A percentile compares a stretch with the other conserved stretches of the same genome.
phyloP scores from a whole-genome alignment of 2,797 vertebrate species.

The Myripristis murdjan region DNA sequence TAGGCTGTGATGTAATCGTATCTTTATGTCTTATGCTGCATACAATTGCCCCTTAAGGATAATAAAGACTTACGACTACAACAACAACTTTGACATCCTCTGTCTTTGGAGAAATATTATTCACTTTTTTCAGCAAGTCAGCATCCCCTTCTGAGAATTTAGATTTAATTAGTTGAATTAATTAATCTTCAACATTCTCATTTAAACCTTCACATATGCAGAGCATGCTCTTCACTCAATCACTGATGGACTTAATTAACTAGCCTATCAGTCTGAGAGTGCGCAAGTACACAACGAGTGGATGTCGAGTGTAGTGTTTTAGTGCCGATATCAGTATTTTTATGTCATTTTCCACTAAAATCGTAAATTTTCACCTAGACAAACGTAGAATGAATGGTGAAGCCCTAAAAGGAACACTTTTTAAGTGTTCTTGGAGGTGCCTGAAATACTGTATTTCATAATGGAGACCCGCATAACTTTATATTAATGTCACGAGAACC shows the following conservation, averaged over 20 bases:
- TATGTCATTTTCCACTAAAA: slow-evolving; percentile 24
- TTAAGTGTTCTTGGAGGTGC: background rate
- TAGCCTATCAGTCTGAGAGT: slow-evolving; percentile 13
- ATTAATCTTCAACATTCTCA: background rate
- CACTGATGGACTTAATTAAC: slow-evolving; percentile 25
- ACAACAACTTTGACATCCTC: no score
- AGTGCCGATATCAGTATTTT: slow-evolving; percentile 19
- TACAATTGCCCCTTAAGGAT: no score
- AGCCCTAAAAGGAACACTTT: slow-evolving; percentile 7
- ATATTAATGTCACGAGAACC: no score
- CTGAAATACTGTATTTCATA: background rate
- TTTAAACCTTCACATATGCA: background rate
- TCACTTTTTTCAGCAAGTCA: slow-evolving; percentile 1
- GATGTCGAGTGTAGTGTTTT: slow-evolving; percentile 9
- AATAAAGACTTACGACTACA: no score
- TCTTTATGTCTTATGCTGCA: no score
- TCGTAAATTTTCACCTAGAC: background rate
- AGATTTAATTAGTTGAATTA: no score
- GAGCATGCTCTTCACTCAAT: slow-evolving; percentile 1
- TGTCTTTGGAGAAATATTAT: no score
- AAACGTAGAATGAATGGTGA: background rate
- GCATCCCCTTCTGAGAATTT: background rate
- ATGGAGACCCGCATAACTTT: background rate
- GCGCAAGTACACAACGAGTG: slow-evolving; percentile 57
- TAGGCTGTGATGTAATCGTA: no score